Evolutionary conservation across 2,888 invertebrate species (phyloP).

Genomic region (Philonicus albiceps): DNA sequence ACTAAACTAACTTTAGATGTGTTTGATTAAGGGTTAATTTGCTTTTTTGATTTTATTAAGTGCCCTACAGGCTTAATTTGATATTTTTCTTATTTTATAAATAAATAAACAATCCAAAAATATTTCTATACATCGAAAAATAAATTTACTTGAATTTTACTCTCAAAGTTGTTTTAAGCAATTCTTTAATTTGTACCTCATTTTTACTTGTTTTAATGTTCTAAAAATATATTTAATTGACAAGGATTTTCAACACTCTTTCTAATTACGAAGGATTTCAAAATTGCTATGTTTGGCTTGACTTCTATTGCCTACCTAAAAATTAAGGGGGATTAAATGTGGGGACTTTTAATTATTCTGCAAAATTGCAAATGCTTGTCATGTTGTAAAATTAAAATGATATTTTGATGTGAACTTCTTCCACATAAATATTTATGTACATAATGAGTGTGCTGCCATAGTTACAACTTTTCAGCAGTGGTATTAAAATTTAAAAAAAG

Average conservation of each 20-base stretch:
- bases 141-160: background rate
- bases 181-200: background rate
- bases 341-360: background rate
- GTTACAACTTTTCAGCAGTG: no score
- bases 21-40: background rate
- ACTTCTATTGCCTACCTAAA: background rate
- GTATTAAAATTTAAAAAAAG: background rate
- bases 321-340: background rate
- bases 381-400: background rate
- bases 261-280: background rate
- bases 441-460: background rate
- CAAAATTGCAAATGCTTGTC: background rate
- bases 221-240: background rate
- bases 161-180: background rate
- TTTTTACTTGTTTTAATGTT: background rate
- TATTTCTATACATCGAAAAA: no score
- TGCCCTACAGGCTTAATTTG: no score
- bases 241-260: background rate
- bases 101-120: no score
- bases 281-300: background rate
- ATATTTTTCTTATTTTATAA: no score
- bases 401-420: background rate
- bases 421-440: background rate
- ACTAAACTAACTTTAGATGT: background rate
- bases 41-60: no score